Base-by-base conservation (phyloP, 2,888 invertebrate genomes). In the Drosophila vallismaia region DNA sequence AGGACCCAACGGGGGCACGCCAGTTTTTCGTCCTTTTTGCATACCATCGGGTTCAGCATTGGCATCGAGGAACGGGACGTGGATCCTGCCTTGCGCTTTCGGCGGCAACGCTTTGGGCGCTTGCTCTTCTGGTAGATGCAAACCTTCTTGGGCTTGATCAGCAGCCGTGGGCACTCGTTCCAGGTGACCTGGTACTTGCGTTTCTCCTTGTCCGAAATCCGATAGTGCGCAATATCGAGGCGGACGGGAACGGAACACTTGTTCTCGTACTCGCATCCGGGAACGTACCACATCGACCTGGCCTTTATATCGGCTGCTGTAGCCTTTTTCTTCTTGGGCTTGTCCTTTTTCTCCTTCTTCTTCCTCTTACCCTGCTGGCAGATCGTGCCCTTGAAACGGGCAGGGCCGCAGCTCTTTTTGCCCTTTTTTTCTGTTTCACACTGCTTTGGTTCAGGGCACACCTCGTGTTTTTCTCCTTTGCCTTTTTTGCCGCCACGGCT, bases 121-220 rank as follows among this genome's bases (percentile, higher is more conserved):
- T 42, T 4, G 0, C 10, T 29, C 2, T 72, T 54, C 0, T 53
- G 55, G 45, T 56, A 63, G 42, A 85, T 83, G 50, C 89, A 88
- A 0, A 84, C 53, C 14, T 80, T 76, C 33, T 79, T 85, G 24
- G 79, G 81, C 26, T 77, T 70, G 4, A 79, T 77, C 6, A 58
- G 7, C 2, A 84, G 24, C 0, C 74, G 51, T 0, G 90, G 88
- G 46, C 88, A 89, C 36, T 85, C 81, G 0, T 79, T 63, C 90
- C 90, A 89, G 1, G 89, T 89, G 7, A 89, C 67, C 51, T 89
- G 90, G 33, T 89, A 89, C 6, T 71, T 38, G 2, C 90, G 78
- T 3, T 72, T 76, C 1, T 71, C 75, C 46, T 88, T 88, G 24
- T 90, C 82, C 0, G 84, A 76, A 67, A 38, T 76, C 64, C 56